Base-by-base conservation (phyloP, 2,888 invertebrate genomes). In the Bombylius discolor region DNA sequence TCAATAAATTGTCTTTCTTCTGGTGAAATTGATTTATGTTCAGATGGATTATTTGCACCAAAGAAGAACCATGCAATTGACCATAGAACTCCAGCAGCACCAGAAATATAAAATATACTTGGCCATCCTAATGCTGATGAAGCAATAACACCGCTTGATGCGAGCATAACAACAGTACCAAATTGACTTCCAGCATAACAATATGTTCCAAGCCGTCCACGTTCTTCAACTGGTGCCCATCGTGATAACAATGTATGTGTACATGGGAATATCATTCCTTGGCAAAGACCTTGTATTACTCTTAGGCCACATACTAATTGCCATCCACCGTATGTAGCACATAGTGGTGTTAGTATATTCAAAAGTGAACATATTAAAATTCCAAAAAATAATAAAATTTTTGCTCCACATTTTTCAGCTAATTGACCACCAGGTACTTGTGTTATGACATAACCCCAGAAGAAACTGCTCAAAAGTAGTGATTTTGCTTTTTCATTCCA, bases 141-240 rank as follows among this genome's bases (percentile, higher is more conserved):
- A 0, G 87, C 77, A 48, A 92, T 75, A 5, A 82, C 74, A 0
- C 91, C 91, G n/a, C 87, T 83, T 32, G 82, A 72, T 13, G 85
- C 79, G 66, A 89, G 70, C 64, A 88, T 83, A 1, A 89, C 67
- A 0, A 89, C 85, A 11, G 88, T 88, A 8, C 92, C 92, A 12
- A 89, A 78, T 67, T 87, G 87, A 11, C 82, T 82, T 51, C 90
- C 90, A 51, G 83, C 77, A 67, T 84, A 84, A 7, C 82, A 79
- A 51, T 81, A 81, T 55, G 84, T 81, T 55, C 82, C 81, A 8
- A 57, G 72, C 51, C 83, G 75, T 23, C 85, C 83, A 54, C 89
- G 77, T 66, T 90, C 89, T 1, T 76, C 70, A 0, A 78, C 74
- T 0, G 89, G 88, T 1, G 81, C 67, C 86, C 86, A 87, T 64